Evolutionary conservation across 2,888 invertebrate genomes (phyloP), one percentile per base, ranked within the genome.

Genomic region (Reticulitermes lucifugus): DNA sequence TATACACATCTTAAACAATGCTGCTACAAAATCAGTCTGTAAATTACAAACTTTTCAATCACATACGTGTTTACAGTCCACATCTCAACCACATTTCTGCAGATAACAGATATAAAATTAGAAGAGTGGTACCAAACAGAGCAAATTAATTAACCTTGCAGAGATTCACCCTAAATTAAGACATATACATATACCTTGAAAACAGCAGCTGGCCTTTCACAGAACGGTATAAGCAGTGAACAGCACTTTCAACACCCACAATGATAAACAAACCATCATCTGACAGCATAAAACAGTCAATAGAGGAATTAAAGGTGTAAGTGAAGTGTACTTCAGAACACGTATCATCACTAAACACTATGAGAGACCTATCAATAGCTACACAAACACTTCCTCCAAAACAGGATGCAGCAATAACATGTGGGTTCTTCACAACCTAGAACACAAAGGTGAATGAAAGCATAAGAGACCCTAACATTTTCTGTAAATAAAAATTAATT

Each of bases 361-460:
- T 89, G 43, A 91, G 88, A 2, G 90, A 90, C 84, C 89, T 89
- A 79, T 90, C 89, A 65, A 90, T 88, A 43, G 88, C 88, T 9
- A 91, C 85, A 59, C 89, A 90, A 35, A 90, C 85, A 84, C 88
- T 35, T 79, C 83, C 86, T 75, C 35, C 35, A 84, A 75, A 87
- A 87, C n/a, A 89, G 89, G 46, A 90, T 60, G 14, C 88, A 89
- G 89, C 88, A 6, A 84, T 14, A 12, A 88, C 85, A 65, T 86
- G 81, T 7, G 88, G 89, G 86, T 86, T 86, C 14, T 86, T 82
- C 60, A 84, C n/a, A 25, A 89, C 86, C 89, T 89, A 46, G n/a
- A 65, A 65, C 65, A 65, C 25, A 65, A 25, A n/a, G n/a, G n/a
- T 7, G 6, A 65, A 65, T 10, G 12, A n/a, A 65, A 65, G 65